Conservation (phyloP, 23 tunicate genomes). For the Clavelina lepadiformis region DNA sequence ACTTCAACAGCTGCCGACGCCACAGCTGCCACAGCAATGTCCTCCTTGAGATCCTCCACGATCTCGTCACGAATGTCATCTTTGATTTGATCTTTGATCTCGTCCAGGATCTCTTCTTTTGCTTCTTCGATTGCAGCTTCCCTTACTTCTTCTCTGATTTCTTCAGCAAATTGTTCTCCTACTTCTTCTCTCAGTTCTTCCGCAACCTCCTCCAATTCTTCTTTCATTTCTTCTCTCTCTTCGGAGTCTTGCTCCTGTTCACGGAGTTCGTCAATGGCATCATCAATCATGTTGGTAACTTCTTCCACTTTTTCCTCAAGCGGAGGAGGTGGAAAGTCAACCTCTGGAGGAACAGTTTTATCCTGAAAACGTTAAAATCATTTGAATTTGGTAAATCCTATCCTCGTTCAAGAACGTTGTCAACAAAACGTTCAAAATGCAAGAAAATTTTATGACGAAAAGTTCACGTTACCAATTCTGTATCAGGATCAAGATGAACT, state of each 20-base stretch:
- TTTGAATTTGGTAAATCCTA: background rate
- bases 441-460: background rate
- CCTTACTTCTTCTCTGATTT: slow-evolving; percentile 7
- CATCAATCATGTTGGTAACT: slow-evolving; percentile 17
- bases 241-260: background rate
- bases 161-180: slow-evolving; percentile 7
- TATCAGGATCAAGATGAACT: slow-evolving; percentile 54
- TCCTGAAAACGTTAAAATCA: slow-evolving; percentile 6
- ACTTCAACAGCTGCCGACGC: slow-evolving; percentile 31
- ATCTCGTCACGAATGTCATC: slow-evolving; percentile 26
- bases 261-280: slow-evolving; percentile 13
- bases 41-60: slow-evolving; percentile 12
- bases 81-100: slow-evolving; percentile 23
- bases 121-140: slow-evolving; percentile 13
- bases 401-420: background rate
- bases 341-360: slow-evolving; percentile 2
- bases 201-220: background rate
- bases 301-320: slow-evolving; percentile 23
- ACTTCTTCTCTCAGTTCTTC: slow-evolving; percentile 24
- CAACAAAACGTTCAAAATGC: background rate
- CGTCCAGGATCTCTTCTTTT: background rate
- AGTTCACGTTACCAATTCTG: slow-evolving; percentile 6
- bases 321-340: slow-evolving; percentile 44
- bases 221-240: background rate
- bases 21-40: slow-evolving; percentile 2